Percentiles rank a stretch among this genome's conserved stretches.
These are phyloP conservation scores for Planococcus citri DNA, from an alignment of 1,140 invertebrate species.

Conservation along the genomic window DNA sequence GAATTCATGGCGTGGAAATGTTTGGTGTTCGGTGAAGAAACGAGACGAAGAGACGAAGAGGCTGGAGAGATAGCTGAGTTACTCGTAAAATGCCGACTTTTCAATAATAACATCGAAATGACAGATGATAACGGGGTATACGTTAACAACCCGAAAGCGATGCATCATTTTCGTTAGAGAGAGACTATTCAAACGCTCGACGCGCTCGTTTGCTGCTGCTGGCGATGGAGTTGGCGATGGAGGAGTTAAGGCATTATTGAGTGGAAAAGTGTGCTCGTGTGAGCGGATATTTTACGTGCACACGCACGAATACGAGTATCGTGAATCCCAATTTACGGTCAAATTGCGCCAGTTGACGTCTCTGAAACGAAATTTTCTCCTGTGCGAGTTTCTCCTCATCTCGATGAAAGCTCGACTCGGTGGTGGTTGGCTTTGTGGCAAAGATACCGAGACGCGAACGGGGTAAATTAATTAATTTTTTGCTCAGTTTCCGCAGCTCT, in stretches of 20 bases:
- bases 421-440: too few relatives aligned
- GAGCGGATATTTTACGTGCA: background rate
- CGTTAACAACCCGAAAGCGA: conserved; percentile 12
- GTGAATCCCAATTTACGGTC: background rate
- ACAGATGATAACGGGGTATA: conserved; percentile 11
- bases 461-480: background rate
- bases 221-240: too few relatives aligned
- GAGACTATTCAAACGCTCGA: background rate
- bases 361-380: background rate
- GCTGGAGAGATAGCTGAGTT: too few relatives aligned
- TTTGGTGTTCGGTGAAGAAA: background rate
- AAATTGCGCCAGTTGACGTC: background rate
- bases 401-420: too few relatives aligned
- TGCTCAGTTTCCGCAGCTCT: background rate
- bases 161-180: conserved; percentile 14
- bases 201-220: background rate
- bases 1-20: background rate
- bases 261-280: too few relatives aligned
- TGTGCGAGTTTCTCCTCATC: too few relatives aligned
- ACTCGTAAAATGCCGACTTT: conserved; percentile 1
- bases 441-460: background rate
- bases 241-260: too few relatives aligned
- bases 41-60: background rate
- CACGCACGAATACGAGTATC: too few relatives aligned
- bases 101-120: conserved; percentile 14